Evolutionary conservation across 2,113 vertebrate genomes (phyloP).

Genomic region (Sphyrna mokarran): DNA sequence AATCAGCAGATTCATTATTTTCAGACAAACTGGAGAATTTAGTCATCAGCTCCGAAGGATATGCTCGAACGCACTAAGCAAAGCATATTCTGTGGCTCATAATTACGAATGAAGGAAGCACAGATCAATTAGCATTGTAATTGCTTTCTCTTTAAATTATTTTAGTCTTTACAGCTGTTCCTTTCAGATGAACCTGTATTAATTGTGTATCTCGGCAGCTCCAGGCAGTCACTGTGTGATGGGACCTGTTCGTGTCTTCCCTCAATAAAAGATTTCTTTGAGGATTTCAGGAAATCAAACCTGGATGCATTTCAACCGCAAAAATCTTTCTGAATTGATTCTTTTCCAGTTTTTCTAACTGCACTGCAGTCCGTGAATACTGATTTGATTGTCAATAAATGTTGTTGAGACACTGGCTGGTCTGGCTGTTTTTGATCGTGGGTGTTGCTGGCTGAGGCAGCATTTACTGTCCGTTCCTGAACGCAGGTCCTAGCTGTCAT

Average conservation of each 20-base stretch:
- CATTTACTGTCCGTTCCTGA: too few relatives aligned
- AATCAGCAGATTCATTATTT: neutral
- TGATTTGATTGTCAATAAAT: neutral
- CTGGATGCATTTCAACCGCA: neutral
- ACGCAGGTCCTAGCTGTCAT: too few relatives aligned
- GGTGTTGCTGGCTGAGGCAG: too few relatives aligned
- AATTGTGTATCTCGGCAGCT: neutral
- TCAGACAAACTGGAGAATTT: neutral
- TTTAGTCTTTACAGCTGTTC: constrained; percentile 23
- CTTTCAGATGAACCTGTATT: constrained; percentile 28
- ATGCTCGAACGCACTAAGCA: neutral
- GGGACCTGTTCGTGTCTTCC: neutral
- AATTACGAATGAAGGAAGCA: constrained; percentile 7
- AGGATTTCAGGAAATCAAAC: neutral
- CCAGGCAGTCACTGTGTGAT: constrained; percentile 1
- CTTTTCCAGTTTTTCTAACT: neutral
- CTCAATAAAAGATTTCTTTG: neutral
- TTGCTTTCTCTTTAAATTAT: constrained; percentile 32
- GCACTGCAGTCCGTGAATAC: neutral
- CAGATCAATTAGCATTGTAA: constrained; percentile 33
- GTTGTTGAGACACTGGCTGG: neutral
- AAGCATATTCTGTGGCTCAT: constrained; percentile 3
- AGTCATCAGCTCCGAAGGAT: neutral
- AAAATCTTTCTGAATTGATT: neutral
- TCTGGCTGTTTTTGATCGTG: neutral